phyloP scores from a whole-genome alignment of 2,888 invertebrate genomes.

The Drosophila phalerata region DNA sequence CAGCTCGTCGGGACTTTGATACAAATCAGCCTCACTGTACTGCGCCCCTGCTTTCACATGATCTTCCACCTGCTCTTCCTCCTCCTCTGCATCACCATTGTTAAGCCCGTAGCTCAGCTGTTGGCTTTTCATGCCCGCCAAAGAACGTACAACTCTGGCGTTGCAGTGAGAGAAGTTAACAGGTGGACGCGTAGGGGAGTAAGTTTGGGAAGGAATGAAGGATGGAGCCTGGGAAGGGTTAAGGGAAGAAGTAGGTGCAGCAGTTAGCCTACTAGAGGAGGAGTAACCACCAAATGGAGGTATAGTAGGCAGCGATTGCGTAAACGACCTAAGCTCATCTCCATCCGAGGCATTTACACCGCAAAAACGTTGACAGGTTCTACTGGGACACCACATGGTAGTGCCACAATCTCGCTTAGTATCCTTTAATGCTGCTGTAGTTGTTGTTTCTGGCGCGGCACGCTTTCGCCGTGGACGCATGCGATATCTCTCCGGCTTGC shows the following conservation, averaged over 20 bases:
- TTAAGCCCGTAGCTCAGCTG: too few species aligned
- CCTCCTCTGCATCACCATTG: neutral
- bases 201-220: too few species aligned
- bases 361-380: slow-evolving; percentile 21
- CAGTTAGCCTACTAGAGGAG: neutral
- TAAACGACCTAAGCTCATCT: neutral
- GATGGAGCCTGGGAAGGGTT: neutral
- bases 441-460: neutral
- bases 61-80: neutral
- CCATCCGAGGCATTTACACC: neutral
- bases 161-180: too few species aligned
- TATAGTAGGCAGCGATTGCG: neutral
- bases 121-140: neutral
- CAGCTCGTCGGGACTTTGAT: slow-evolving; percentile 19
- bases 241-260: too few species aligned
- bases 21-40: slow-evolving; percentile 42
- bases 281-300: neutral
- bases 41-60: too few species aligned
- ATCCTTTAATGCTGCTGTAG: neutral
- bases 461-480: slow-evolving; percentile 11
- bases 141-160: neutral
- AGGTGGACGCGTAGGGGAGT: neutral
- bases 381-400: slow-evolving; percentile 69
- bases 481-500: neutral
- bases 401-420: slow-evolving; percentile 54